Base-by-base conservation (phyloP, 2,888 invertebrate genomes). In the Eilema caniola region DNA sequence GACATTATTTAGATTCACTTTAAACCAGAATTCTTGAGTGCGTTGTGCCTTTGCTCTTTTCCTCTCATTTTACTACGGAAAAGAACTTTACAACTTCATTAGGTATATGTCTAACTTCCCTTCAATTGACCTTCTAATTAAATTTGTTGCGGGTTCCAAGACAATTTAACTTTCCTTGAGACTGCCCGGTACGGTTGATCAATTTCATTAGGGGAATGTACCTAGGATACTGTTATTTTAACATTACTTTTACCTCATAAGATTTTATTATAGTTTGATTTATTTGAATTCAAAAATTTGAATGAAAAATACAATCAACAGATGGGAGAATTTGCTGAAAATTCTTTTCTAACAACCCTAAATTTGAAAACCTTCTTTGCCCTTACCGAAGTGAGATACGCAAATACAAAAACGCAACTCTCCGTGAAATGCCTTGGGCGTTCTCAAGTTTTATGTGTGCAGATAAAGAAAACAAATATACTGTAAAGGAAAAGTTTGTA, bases 351-450 rank as follows among this genome's bases (percentile, higher is more conserved):
- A 53, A 41, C 76, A 83, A 70, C 83, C 76, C 78, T 78, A 73
- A 71, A 33, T 61, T 74, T 77, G 61, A 76, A 65, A 73, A 57
- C 62, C 67, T 62, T 68, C 75, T 80, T 78, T 81, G 80, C 83
- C 77, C 73, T 77, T 69, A 66, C 74, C 70, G 71, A 79, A 81
- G 81, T 77, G 80, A 77, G 73, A 83, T 78, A 77, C 73, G 75
- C 78, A 82, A 85, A 83, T 79, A 82, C 76, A 79, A 79, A 84
- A 84, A 83, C 75, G 81, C 77, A 78, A 83, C 79, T 77, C 77
- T 74, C 83, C 74, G 79, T 80, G 68, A 75, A 79, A 83, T 79
- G 76, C 81, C 79, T 72, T 64, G 62, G 76, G 81, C 72, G 63
- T 74, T 64, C 67, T 67, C 63, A 67, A 74, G 65, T 76, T 81